Percentiles rank a stretch among this genome's conserved stretches.
phyloP scores from a whole-genome alignment of 2,797 vertebrate species.

The Trachurus trachurus region DNA sequence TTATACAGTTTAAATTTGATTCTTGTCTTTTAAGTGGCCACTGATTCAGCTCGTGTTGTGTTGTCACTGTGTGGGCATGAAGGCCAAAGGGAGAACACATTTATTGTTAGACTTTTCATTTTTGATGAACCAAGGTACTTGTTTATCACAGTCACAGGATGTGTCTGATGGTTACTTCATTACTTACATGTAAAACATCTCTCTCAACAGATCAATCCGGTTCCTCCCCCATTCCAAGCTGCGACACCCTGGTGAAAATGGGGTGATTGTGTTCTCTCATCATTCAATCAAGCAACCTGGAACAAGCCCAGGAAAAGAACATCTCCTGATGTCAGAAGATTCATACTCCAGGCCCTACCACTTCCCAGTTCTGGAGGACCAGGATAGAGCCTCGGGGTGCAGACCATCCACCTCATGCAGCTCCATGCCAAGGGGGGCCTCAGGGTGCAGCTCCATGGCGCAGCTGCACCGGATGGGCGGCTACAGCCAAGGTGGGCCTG shows the following conservation, averaged over 20 bases:
- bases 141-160: not conserved
- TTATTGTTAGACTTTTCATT: not conserved
- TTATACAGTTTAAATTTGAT: not conserved
- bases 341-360: slow-evolving; percentile 78
- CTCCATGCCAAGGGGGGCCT: slow-evolving; percentile 62
- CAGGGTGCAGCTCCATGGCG: slow-evolving; percentile 77
- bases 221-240: slow-evolving; percentile 19
- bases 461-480: slow-evolving; percentile 85
- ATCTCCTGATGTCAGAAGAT: slow-evolving; percentile 81
- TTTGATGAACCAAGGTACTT: not conserved
- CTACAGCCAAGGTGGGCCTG: slow-evolving; percentile 78
- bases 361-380: slow-evolving; percentile 80
- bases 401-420: slow-evolving; percentile 66
- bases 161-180: not conserved
- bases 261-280: slow-evolving; percentile 58
- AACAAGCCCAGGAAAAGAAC: slow-evolving; percentile 27
- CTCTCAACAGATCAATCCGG: slow-evolving; percentile 56
- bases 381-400: slow-evolving; percentile 59
- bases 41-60: slow-evolving; percentile 2
- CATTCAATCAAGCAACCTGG: slow-evolving; percentile 27
- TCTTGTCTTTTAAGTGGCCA: too few species aligned
- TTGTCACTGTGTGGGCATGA: not conserved
- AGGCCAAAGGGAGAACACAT: not conserved
- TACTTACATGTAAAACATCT: slow-evolving; percentile 29
- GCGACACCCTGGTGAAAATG: slow-evolving; percentile 60